Conservation (phyloP, 1,140 invertebrate genomes). For the Bactericera cockerelli region DNA sequence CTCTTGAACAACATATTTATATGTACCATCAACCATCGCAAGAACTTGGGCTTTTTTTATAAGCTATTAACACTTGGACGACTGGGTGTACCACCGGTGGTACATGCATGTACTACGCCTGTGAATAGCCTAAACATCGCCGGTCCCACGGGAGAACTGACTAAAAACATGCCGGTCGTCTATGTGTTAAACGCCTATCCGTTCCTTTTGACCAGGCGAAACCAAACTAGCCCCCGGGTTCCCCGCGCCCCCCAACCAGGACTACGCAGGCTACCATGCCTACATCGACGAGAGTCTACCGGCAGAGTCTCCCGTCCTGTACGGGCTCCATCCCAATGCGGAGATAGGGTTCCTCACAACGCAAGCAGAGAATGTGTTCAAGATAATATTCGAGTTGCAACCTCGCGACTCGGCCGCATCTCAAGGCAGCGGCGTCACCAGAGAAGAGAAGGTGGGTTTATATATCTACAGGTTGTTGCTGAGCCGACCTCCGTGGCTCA, state of each 20-base stretch:
- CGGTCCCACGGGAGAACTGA: no score
- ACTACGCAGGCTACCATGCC: constrained; percentile 71
- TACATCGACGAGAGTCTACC: constrained; percentile 83
- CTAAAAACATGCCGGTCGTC: no score
- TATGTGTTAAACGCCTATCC: no score
- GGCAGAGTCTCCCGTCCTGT: constrained; percentile 72
- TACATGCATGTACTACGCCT: no score
- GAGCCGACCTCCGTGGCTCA: no score
- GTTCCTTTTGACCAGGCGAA: constrained; percentile 57
- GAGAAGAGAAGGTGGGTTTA: constrained; percentile 68
- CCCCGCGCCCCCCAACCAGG: constrained; percentile 64
- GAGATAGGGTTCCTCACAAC: constrained; percentile 87
- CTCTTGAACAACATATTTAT: no score
- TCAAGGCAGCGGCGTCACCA: constrained; percentile 43
- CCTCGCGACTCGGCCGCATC: constrained; percentile 58
- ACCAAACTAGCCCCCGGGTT: constrained; percentile 66
- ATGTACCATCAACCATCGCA: no score
- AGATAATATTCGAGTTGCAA: constrained; percentile 82
- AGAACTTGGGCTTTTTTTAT: no score
- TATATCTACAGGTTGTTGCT: no score
- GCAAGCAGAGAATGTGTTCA: constrained; percentile 71
- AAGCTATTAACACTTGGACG: no score
- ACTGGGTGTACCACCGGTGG: no score
- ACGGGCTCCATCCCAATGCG: constrained; percentile 86
- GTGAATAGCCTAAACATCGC: no score